Conservation (phyloP, 2,888 invertebrate genomes). For the Allolobophora icterica region DNA sequence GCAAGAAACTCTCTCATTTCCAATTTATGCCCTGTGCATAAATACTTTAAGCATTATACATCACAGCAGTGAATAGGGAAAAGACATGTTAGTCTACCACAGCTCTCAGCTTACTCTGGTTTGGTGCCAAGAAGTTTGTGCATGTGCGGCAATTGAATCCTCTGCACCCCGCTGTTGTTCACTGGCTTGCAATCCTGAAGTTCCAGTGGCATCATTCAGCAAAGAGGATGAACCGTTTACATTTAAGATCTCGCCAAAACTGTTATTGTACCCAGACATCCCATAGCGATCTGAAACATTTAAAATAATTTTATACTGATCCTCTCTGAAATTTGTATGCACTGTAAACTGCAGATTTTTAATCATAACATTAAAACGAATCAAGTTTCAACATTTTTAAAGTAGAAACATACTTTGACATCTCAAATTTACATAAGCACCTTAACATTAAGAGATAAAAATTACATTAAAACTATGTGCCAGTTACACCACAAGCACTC, state of each 20-base stretch:
- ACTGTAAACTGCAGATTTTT: background rate
- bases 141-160: background rate
- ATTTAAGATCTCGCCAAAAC: background rate
- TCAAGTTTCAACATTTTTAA: background rate
- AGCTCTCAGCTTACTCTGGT: background rate
- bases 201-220: background rate
- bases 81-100: background rate
- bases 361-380: background rate
- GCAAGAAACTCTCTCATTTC: background rate
- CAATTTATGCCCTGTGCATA: background rate
- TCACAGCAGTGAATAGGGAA: background rate
- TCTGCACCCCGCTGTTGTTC: background rate
- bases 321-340: background rate
- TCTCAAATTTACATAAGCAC: background rate
- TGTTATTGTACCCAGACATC: background rate
- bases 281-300: background rate
- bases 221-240: background rate
- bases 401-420: background rate
- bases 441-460: background rate
- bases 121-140: background rate
- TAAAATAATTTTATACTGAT: background rate
- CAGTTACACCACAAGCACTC: background rate
- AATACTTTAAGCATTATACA: background rate
- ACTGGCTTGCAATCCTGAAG: background rate
- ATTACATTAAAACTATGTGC: background rate